Base-by-base conservation (phyloP, 2,113 vertebrate species). In the Callithrix jacchus region DNA sequence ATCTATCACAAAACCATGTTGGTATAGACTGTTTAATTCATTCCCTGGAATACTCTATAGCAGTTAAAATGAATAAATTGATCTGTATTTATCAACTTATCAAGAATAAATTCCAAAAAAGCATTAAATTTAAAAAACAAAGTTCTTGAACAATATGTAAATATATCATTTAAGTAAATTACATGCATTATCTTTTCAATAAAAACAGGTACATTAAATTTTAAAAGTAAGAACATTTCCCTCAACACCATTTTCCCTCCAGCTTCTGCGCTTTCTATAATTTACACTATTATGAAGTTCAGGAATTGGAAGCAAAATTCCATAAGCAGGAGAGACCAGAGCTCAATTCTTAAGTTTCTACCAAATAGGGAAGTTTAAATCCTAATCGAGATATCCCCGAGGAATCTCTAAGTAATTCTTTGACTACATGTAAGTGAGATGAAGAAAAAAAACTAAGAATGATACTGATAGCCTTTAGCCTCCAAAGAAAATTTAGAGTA, bases 321-420 rank as follows among this genome's bases (percentile, higher is more conserved):
- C 42, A 61, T 42, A 74, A 25, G 20, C 77, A 64, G 8, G 84
- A 21, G 47, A 83, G 76, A 49, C 42, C 42, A 58, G 49, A 20
- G n/a, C 25, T 11, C 18, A 83, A 82, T 87, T 64, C 76, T 73
- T 61, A 87, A 90, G 58, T 68, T 87, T 77, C 66, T 93, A 23
- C 76, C 82, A 49, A 71, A 82, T 14, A 27, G 17, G 45, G 54
- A 91, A 84, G 23, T 54, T 81, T 45, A 66, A 73, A 66, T 66
- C 40, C 61, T 66, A 85, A 37, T 85, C 66, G 37, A 54, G 64
- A 76, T 25, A 85, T 23, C 56, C 42, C 71, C 81, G n/a, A 93
- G 81, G 83, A 89, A 91, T 85, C 54, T 84, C 70, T 89, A 87
- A 86, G 71, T 70, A 87, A 76, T 93, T 95, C 71, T 95, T 87